Evolutionary conservation across 2,888 invertebrate genomes (phyloP).

Genomic region (Apamea monoglypha): DNA sequence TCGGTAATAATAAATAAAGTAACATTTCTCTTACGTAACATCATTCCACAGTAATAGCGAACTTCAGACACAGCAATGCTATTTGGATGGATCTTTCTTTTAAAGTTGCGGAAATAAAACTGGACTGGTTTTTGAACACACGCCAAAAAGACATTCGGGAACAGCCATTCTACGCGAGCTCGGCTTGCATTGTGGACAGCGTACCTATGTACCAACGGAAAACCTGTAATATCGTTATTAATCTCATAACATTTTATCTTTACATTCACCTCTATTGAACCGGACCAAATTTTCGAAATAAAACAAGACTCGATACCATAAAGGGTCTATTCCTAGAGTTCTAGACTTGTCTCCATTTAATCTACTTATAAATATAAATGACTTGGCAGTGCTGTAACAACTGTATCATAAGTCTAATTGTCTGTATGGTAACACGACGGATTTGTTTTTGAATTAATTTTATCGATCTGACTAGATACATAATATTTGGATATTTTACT

Average conservation of each 20-base stretch:
- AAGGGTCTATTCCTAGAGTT: constrained; percentile 68
- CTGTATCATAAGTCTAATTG: constrained; percentile 74
- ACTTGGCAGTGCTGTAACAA: constrained; percentile 88
- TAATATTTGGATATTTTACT: constrained; percentile 52
- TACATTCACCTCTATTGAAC: constrained; percentile 33
- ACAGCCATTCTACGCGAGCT: constrained; percentile 66
- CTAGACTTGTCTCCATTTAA: constrained; percentile 73
- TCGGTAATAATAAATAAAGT: constrained; percentile 49
- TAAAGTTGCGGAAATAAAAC: constrained; percentile 69
- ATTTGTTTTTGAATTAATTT: constrained; percentile 51
- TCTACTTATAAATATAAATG: constrained; percentile 78
- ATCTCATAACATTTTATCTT: constrained; percentile 38
- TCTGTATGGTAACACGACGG: constrained; percentile 60
- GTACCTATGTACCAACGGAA: constrained; percentile 50
- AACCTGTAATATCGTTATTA: constrained; percentile 45
- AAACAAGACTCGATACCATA: constrained; percentile 64
- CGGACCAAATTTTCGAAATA: constrained; percentile 23
- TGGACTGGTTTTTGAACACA: constrained; percentile 72
- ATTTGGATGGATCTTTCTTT: constrained; percentile 69
- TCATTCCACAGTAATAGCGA: constrained; percentile 57
- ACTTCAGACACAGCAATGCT: constrained; percentile 65
- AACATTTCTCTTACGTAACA: constrained; percentile 59
- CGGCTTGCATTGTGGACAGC: constrained; percentile 63
- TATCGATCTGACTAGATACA: constrained; percentile 47
- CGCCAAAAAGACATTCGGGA: constrained; percentile 74